Conservation (phyloP, 37 sponge, comb jelly and placozoan genomes). For the Crambe crambe region DNA sequence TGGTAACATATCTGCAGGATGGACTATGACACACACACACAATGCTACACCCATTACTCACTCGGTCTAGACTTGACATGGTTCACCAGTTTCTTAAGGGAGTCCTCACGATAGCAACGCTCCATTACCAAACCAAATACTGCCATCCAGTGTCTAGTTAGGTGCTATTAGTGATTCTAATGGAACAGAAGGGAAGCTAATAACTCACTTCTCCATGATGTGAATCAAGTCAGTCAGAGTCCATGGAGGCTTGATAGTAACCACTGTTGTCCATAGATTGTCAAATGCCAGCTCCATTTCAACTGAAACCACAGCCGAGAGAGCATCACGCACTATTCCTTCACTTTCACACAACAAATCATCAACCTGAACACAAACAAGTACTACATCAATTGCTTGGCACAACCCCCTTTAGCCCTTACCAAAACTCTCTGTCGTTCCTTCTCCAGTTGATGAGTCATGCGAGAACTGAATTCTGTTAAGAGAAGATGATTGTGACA, state of each 20-base stretch:
- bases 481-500: too few relatives aligned
- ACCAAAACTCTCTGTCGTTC: neutral
- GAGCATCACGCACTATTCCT: constrained; percentile 24
- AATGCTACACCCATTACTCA: neutral
- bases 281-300: constrained; percentile 69
- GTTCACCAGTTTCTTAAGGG: neutral
- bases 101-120: neutral
- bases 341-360: constrained; percentile 42
- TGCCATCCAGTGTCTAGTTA: constrained; percentile 77
- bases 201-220: constrained; percentile 62
- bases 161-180: neutral
- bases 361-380: constrained; percentile 24
- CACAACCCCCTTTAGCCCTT: neutral
- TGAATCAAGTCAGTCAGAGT: constrained; percentile 38
- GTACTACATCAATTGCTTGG: neutral
- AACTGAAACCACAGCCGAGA: constrained; percentile 34
- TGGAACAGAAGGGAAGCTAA: neutral
- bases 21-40: neutral
- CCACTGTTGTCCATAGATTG: constrained; percentile 26
- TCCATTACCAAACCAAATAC: constrained; percentile 47
- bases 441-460: neutral
- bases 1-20: neutral
- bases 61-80: constrained; percentile 6
- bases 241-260: constrained; percentile 87
- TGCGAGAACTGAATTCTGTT: neutral